Percentiles rank a stretch among this genome's conserved stretches.
phyloP scores from a whole-genome alignment of 2,888 invertebrate genomes.

The Ypsolopha scabrella region DNA sequence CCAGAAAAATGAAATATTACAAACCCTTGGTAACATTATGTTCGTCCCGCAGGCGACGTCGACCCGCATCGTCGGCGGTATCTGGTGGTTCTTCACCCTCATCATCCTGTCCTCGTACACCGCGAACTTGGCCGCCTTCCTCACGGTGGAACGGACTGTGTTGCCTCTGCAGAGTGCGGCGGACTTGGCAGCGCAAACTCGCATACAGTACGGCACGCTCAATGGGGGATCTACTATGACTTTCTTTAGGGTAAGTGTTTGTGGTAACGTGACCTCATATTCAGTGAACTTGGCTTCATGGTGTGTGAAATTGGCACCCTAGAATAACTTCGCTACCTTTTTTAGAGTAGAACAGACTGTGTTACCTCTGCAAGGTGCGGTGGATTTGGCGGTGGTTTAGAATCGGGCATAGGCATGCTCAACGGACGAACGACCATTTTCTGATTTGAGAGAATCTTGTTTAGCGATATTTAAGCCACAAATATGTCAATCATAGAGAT shows the following conservation, averaged over 20 bases:
- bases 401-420: background rate
- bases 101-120: conserved; percentile 99
- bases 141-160: conserved; percentile 96
- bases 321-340: too few species aligned
- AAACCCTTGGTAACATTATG: too few species aligned
- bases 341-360: background rate
- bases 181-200: conserved; percentile 93
- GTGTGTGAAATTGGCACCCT: background rate
- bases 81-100: conserved; percentile 99
- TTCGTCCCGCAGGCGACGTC: conserved; percentile 82
- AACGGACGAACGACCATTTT: too few species aligned
- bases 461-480: too few species aligned
- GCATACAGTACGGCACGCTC: conserved; percentile 94
- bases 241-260: conserved; percentile 84
- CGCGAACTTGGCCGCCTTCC: conserved; percentile 96
- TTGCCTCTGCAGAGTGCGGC: conserved; percentile 96
- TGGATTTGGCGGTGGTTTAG: background rate
- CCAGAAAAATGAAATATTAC: too few species aligned
- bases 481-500: too few species aligned
- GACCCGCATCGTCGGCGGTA: conserved; percentile 95
- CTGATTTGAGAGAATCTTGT: too few species aligned
- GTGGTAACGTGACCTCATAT: background rate
- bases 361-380: too few species aligned
- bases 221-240: conserved; percentile 97
- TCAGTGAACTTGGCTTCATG: background rate